Evolutionary conservation across 2,113 vertebrate genomes (phyloP), one percentile per base, ranked within the genome.

Genomic region (Rhynchomys soricoides): DNA sequence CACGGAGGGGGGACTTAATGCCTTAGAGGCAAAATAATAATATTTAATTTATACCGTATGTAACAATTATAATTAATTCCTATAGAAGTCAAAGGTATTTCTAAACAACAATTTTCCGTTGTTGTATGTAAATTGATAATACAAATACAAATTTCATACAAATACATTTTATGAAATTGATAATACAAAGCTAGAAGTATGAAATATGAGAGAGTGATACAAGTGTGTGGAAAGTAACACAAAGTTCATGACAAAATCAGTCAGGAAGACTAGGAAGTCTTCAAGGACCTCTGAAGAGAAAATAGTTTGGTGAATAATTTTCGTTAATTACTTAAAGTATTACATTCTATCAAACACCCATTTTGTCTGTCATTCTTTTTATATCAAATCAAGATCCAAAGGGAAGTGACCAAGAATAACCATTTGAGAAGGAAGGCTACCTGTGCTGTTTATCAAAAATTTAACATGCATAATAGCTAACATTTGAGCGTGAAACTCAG

Each of bases 401-500:
- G 37, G 59, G 90, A 88, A 11, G 31, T 77, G 96, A 93, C 29
- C 81, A 92, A 95, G 83, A 95, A 94, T 78, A 97, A 86, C 7
- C 10, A 57, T 50, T 75, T 66, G 71, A 93, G 45, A 92, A 96
- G 70, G 90, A 91, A 82, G 24, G 4, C 31, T 85, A 96, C 50
- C n/a, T 94, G 37, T 82, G 52, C 45, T 79, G 10, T 64, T 93
- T 94, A 92, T 95, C 96, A 68, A 92, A 91, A 93, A 93, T 90
- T 97, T 88, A 96, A 81, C 71, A 92, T 82, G 40, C 59, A 92
- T 95, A 94, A 86, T 75, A 88, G 77, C 55, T 87, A 96, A 70
- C 52, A 86, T 89, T 95, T 97, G 66, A 96, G 73, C 31, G 91
- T 97, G n/a, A 97, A 98, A 95, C 92, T 21, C 81, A 86, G 75